Evolutionary conservation across 30 jellyfish, hydroid and myxozoan genomes (phyloP).

Genomic region (Chironex yamaguchii): DNA sequence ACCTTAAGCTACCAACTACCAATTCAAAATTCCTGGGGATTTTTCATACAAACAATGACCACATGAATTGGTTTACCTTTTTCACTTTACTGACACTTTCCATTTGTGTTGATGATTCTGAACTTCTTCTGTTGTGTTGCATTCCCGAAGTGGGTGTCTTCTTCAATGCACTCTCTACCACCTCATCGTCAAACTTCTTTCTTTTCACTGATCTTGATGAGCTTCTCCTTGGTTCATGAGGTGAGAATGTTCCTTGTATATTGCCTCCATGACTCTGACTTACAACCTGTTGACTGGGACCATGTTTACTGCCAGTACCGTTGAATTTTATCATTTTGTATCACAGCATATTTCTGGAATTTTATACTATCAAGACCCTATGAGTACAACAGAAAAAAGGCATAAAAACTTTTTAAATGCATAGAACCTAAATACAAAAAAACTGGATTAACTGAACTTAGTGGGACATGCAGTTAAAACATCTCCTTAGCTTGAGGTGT

Average conservation of each 20-base stretch:
- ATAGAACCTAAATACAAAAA: too few relatives aligned
- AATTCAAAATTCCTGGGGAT: too few relatives aligned
- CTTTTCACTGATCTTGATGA: constrained; percentile 96
- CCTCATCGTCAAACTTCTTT: constrained; percentile 97
- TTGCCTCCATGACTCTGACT: not conserved
- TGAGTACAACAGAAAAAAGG: too few relatives aligned
- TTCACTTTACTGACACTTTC: not conserved
- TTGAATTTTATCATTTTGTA: not conserved
- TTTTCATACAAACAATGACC: too few relatives aligned
- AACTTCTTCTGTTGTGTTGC: constrained; percentile 83
- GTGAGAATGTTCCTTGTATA: not conserved
- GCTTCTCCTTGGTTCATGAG: constrained; percentile 81
- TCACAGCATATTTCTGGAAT: too few relatives aligned
- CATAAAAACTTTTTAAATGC: too few relatives aligned
- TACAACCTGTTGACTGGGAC: not conserved
- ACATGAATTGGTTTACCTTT: not conserved
- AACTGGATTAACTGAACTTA: too few relatives aligned
- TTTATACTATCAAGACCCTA: too few relatives aligned
- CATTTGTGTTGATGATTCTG: constrained; percentile 61
- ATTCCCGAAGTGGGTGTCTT: constrained; percentile 68
- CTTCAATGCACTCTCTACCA: constrained; percentile 78
- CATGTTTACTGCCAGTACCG: not conserved
- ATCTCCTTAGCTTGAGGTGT: too few relatives aligned
- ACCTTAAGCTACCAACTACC: too few relatives aligned
- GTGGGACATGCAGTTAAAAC: too few relatives aligned